These are phyloP conservation scores for Cerceris rybyensis DNA, from an alignment of 2,888 invertebrate genomes.

Conservation along the genomic window DNA sequence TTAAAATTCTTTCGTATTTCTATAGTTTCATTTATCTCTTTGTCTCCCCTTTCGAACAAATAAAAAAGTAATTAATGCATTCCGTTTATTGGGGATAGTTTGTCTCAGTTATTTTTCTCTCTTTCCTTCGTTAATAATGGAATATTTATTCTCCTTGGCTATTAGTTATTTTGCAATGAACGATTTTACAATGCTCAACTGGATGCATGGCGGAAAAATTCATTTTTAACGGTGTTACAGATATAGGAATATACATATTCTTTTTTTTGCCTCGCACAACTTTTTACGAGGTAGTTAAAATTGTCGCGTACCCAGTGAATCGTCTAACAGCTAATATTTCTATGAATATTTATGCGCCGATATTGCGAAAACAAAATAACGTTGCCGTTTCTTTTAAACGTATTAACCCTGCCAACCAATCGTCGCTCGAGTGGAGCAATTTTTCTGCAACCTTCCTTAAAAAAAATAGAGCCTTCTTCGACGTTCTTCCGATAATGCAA, in stretches of 20 bases:
- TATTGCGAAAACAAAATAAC: not conserved
- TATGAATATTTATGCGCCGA: not conserved
- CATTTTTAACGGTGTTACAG: conserved; percentile 1
- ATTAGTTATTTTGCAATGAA: not conserved
- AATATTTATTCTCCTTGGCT: not conserved
- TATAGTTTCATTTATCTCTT: too few species aligned
- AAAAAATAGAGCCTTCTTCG: too few species aligned
- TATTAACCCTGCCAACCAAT: not conserved
- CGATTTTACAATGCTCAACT: not conserved
- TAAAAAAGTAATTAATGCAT: too few species aligned
- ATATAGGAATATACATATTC: not conserved
- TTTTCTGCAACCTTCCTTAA: too few species aligned
- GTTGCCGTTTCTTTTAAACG: not conserved
- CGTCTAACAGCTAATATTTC: conserved; percentile 1
- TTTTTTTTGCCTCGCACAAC: not conserved
- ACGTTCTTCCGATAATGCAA: not conserved
- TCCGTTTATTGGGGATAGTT: not conserved
- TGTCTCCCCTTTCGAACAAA: too few species aligned
- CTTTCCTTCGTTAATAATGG: not conserved
- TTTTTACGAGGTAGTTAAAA: not conserved
- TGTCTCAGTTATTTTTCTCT: not conserved
- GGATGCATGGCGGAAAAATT: not conserved
- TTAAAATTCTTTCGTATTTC: too few species aligned
- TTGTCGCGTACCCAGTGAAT: not conserved
- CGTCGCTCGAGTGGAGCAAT: too few species aligned